Evolutionary conservation across 2,888 invertebrate species (phyloP).

Genomic region (Epirrhoe alternata): DNA sequence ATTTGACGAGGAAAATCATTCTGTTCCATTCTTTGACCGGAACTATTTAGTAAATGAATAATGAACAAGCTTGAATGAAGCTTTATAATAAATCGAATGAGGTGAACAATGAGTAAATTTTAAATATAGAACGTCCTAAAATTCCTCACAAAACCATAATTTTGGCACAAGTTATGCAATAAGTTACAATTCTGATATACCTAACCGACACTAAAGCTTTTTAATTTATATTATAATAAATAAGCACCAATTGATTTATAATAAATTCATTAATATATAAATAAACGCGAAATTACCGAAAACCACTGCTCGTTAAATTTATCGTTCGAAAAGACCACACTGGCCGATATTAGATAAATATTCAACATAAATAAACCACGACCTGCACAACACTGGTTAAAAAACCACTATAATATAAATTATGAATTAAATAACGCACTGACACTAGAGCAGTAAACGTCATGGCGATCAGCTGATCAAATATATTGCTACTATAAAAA

Average conservation of each 20-base stretch:
- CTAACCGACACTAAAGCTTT: slow-evolving; percentile 28
- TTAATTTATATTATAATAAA: slow-evolving; percentile 45
- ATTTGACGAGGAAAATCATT: too few species aligned
- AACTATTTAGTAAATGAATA: neutral
- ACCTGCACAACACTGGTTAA: slow-evolving; percentile 76
- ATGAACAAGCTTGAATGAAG: neutral
- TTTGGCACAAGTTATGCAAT: slow-evolving; percentile 37
- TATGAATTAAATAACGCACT: slow-evolving; percentile 81
- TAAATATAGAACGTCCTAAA: slow-evolving; percentile 16
- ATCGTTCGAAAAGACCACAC: slow-evolving; percentile 47
- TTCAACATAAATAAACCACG: slow-evolving; percentile 78
- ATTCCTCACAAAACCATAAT: slow-evolving; percentile 39
- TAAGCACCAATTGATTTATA: slow-evolving; percentile 49
- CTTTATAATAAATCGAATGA: neutral
- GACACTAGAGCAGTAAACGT: slow-evolving; percentile 78
- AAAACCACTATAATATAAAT: slow-evolving; percentile 80
- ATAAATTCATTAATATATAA: slow-evolving; percentile 48
- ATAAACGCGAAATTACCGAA: slow-evolving; percentile 54
- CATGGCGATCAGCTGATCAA: slow-evolving; percentile 85
- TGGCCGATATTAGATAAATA: slow-evolving; percentile 68
- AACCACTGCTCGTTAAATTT: slow-evolving; percentile 55
- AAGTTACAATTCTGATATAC: slow-evolving; percentile 31
- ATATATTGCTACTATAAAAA: slow-evolving; percentile 85
- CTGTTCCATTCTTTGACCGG: too few species aligned
- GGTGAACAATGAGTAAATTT: slow-evolving; percentile 6